phyloP scores from a whole-genome alignment of 2,113 vertebrate species.

The Cyprinodon variegatus region DNA sequence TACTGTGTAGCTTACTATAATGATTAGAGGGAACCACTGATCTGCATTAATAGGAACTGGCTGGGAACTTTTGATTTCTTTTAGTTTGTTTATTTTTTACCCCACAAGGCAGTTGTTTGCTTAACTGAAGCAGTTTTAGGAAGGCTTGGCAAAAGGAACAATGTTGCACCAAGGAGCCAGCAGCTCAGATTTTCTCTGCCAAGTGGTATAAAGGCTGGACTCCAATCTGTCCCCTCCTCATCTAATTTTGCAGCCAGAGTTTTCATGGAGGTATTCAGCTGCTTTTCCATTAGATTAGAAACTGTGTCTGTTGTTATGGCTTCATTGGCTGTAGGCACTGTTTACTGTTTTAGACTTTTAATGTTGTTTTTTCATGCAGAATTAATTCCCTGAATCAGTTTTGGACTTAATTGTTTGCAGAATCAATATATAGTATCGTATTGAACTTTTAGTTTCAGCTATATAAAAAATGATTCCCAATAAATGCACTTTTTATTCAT shows the following conservation, averaged over 20 bases:
- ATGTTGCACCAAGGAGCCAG: slow-evolving; percentile 41
- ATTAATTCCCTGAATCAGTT: slow-evolving; percentile 27
- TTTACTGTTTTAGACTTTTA: slow-evolving; percentile 8
- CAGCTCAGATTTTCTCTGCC: slow-evolving; percentile 42
- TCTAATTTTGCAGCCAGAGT: slow-evolving; percentile 55
- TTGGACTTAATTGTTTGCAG: slow-evolving; percentile 10
- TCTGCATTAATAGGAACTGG: slow-evolving; percentile 31
- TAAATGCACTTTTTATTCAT: not conserved
- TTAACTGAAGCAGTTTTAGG: slow-evolving; percentile 49
- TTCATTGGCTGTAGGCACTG: slow-evolving; percentile 10
- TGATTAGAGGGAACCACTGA: slow-evolving; percentile 14
- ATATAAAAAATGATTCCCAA: not conserved
- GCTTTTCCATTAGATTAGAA: slow-evolving; percentile 55
- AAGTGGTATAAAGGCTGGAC: slow-evolving; percentile 54
- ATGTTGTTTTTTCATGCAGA: slow-evolving; percentile 20
- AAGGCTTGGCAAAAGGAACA: slow-evolving; percentile 56
- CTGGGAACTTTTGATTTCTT: slow-evolving; percentile 19
- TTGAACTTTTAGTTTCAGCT: not conserved
- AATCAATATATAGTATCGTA: not conserved
- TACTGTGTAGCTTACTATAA: not conserved
- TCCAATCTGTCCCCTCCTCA: slow-evolving; percentile 55
- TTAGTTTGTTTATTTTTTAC: slow-evolving; percentile 10
- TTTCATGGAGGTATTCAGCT: slow-evolving; percentile 55
- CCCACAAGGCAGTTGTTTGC: slow-evolving; percentile 30
- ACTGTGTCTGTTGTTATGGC: slow-evolving; percentile 46